Evolutionary conservation across 2,797 vertebrate species (phyloP), one percentile per base, ranked within the genome.

Genomic region (Eulemur coronatus): DNA sequence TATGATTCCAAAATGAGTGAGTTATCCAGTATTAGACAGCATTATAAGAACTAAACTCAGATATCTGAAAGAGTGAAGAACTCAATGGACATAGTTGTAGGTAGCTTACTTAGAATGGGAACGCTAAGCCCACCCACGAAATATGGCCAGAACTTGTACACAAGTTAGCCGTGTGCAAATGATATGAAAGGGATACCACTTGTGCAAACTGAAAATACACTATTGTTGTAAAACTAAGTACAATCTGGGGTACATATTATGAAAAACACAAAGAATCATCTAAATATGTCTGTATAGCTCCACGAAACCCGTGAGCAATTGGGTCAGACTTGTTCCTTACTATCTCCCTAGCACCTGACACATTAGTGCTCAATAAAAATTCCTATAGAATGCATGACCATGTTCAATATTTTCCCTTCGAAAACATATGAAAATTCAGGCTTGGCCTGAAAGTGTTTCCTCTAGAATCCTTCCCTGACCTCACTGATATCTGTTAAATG

Each of bases 41-140:
- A 78, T 70, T 67, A 18, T 46, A 82, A 92, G 65, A 94, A 87
- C 65, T 46, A 88, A 96, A 95, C 57, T 22, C 18, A 94, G 38
- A 38, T 57, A 43, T 52, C 61, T 87, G 30, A 24, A 89, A 91
- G 35, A 91, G 22, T 50, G 17, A 76, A 88, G 90, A 80, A 46
- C 8, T 65, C 63, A 69, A 38, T 4, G 13, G 35, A 76, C 43
- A 48, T 8, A 38, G 12, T 33, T 61, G 43, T 5, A 48, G 30
- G 43, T 3, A 61, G 61, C 69, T 73, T 59, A 89, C 28, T 46
- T 63, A 87, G 18, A 87, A 50, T 13, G 18, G 57, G 41, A 81
- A 75, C 89, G 69, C 7, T 7, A 52, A 92, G 67, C n/a, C n/a
- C 33, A 35, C 33, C 63, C 52, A 57, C 26, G 48, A 89, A 97